Base-by-base conservation (phyloP, 2,888 invertebrate species). In the Hirtodrosophila histrioides region DNA sequence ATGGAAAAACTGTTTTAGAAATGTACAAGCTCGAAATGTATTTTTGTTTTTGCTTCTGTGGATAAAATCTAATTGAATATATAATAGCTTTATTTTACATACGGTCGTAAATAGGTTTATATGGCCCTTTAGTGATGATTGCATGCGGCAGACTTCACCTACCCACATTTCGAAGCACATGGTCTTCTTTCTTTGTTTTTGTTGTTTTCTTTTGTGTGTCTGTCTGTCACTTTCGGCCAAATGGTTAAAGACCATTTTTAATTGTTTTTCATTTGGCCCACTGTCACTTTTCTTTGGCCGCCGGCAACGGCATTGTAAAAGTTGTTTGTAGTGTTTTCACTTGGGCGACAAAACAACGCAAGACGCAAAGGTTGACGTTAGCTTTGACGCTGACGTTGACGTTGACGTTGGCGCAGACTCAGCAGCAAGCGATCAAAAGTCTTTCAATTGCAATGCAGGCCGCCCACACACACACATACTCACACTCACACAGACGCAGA, bases 281-380 rank as follows among this genome's bases (percentile, higher is more conserved):
- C 85, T 85, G 82, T 81, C 87, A 81, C 85, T 86, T 81, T 86
- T 78, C 68, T 71, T 66, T 57, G 33, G 49, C 31, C 23, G 54
- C 17, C 54, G 67, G 24, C 50, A 35, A 27, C 55, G 58, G 64
- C 74, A 69, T 67, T 70, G 81, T 72, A 81, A 86, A 81, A 86
- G 81, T 86, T 80, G 84, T 63, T 80, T 65, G 53, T 56, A 75
- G 64, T 78, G 67, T 84, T 86, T 80, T 80, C 87, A 78, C 85
- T 75, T 73, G 46, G 55, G 46, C 66, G 60, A 48, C 43, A 64
- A 64, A 55, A 31, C 31, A 31, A 8, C 36, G 49, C 39, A 45
- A 27, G 51, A 41, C 37, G 44, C 44, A 50, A 36, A 49, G 49
- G 29, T 10, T 43, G 55, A 64, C 37, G 60, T 43, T 45, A 40